These are phyloP conservation scores for Drosophila anceps DNA, from an alignment of 2,888 invertebrate species.

Conservation along the genomic window DNA sequence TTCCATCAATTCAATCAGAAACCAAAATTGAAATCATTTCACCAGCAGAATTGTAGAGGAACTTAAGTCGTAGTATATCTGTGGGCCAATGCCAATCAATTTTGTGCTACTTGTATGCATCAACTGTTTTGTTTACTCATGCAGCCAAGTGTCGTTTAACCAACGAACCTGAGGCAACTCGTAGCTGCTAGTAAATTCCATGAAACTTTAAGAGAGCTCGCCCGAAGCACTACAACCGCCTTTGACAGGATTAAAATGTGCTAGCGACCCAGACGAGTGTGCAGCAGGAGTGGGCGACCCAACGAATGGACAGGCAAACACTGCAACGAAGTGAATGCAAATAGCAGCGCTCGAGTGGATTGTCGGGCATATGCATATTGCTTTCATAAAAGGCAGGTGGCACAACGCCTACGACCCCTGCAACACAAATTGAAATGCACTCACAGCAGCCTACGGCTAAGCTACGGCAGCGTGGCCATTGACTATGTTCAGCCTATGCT, in stretches of 20 bases:
- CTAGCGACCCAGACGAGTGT: slow-evolving; percentile 11
- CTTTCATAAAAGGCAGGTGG: slow-evolving; percentile 62
- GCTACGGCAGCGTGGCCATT: not conserved
- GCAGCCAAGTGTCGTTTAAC: slow-evolving; percentile 68
- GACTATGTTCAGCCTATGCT: not conserved
- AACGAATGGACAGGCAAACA: slow-evolving; percentile 55
- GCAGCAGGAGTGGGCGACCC: slow-evolving; percentile 4
- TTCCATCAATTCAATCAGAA: slow-evolving; percentile 21
- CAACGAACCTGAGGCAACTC: slow-evolving; percentile 37
- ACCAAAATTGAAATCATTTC: slow-evolving; percentile 28
- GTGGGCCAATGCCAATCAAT: slow-evolving; percentile 45
- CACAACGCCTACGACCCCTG: slow-evolving; percentile 13
- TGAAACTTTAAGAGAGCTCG: slow-evolving; percentile 72
- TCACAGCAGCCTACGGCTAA: slow-evolving; percentile 1
- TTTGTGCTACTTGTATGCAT: slow-evolving; percentile 46
- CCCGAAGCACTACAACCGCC: slow-evolving; percentile 68
- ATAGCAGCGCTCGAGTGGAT: slow-evolving; percentile 57
- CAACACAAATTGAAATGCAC: slow-evolving; percentile 25
- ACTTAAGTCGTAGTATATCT: slow-evolving; percentile 26
- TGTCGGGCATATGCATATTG: slow-evolving; percentile 66
- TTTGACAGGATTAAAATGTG: slow-evolving; percentile 70
- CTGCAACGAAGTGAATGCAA: slow-evolving; percentile 72
- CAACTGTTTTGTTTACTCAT: slow-evolving; percentile 59
- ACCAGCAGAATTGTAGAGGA: slow-evolving; percentile 21
- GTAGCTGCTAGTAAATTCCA: slow-evolving; percentile 52